Conservation (phyloP, 2,888 invertebrate genomes). For the Embidobia sp. region DNA sequence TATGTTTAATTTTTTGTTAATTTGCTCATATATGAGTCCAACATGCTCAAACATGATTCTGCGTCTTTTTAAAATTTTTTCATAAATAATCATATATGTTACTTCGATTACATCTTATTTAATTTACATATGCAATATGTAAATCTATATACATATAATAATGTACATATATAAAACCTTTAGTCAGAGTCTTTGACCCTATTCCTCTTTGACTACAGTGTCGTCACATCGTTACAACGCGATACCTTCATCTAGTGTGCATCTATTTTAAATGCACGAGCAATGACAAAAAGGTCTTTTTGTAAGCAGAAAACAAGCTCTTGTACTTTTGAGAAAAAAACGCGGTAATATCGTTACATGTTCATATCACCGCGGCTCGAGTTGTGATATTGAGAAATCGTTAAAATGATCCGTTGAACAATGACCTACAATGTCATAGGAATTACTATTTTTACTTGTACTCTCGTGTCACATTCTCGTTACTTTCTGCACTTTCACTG, state of each 20-base stretch:
- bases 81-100: no score
- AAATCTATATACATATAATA: no score
- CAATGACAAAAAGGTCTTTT: conserved; percentile 6
- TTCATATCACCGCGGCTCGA: neutral
- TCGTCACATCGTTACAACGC: conserved; percentile 1
- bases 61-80: no score
- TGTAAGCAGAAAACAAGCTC: conserved; percentile 7
- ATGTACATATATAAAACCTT: conserved; percentile 3
- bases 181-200: conserved; percentile 18
- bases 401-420: neutral
- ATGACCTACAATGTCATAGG: conserved; percentile 1
- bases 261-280: conserved; percentile 14
- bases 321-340: conserved; percentile 9
- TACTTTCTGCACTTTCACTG: no score
- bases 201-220: conserved; percentile 12
- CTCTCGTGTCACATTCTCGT: no score
- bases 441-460: no score
- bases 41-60: no score
- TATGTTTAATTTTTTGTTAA: no score
- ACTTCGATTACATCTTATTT: no score
- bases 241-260: conserved; percentile 5
- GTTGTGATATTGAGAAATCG: conserved; percentile 3
- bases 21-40: no score
- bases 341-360: neutral
- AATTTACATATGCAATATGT: no score